Evolutionary conservation across 1,140 invertebrate genomes (phyloP).

Genomic region (Zaprionus lachaisei): DNA sequence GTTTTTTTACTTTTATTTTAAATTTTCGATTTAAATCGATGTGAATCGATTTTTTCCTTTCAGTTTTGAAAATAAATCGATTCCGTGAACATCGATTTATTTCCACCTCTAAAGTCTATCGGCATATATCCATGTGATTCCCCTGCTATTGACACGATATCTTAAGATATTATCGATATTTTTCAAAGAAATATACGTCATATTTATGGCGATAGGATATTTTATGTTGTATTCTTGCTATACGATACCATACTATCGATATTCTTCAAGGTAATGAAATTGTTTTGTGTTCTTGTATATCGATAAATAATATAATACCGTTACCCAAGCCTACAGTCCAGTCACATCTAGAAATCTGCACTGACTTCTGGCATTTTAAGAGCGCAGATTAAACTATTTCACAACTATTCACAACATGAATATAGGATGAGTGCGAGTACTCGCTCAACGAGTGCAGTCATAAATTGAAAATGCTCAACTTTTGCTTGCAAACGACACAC

Average conservation of each 20-base stretch:
- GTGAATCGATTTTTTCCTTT: too few relatives aligned
- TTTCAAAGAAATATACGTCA: neutral
- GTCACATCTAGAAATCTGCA: neutral
- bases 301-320: neutral
- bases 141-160: too few relatives aligned
- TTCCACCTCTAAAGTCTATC: too few relatives aligned
- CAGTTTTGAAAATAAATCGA: too few relatives aligned
- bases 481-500: conserved; percentile 28
- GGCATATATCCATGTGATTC: too few relatives aligned
- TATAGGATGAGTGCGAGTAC: neutral
- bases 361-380: neutral
- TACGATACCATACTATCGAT: too few relatives aligned
- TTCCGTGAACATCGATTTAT: too few relatives aligned
- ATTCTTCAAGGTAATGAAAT: too few relatives aligned
- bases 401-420: conserved; percentile 1
- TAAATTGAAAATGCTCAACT: conserved; percentile 74
- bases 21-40: too few relatives aligned
- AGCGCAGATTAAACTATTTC: neutral
- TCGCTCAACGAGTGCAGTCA: conserved; percentile 38
- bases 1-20: too few relatives aligned
- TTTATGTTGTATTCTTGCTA: too few relatives aligned
- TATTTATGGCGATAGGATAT: too few relatives aligned
- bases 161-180: neutral
- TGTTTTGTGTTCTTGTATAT: neutral
- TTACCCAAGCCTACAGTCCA: neutral